These are phyloP conservation scores for Synanthedon andrenaeformis DNA, from an alignment of 2,888 invertebrate species.

Conservation along the genomic window DNA sequence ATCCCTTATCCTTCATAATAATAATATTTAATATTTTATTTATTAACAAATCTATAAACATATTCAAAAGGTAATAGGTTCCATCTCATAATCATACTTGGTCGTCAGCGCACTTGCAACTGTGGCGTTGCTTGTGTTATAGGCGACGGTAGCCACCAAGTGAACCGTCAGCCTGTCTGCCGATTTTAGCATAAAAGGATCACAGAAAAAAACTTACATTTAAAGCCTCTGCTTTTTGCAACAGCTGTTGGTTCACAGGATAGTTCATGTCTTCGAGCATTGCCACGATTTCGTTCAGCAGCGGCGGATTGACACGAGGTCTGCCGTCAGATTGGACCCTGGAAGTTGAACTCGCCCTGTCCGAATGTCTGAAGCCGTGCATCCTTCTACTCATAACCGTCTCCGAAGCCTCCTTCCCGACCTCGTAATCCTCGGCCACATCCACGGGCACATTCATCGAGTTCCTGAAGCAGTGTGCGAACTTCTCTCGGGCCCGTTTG, in stretches of 20 bases:
- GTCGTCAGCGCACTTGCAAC: too few species aligned
- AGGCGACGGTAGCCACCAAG: too few species aligned
- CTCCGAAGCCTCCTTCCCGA: conserved; percentile 51
- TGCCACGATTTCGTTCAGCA: conserved; percentile 77
- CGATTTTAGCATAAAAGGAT: too few species aligned
- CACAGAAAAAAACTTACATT: conserved; percentile 27
- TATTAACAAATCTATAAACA: too few species aligned
- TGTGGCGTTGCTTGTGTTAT: too few species aligned
- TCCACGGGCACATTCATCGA: conserved; percentile 41
- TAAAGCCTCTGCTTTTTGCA: conserved; percentile 57
- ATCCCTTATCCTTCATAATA: too few species aligned
- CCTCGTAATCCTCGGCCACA: conserved; percentile 46
- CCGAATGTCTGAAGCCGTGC: conserved; percentile 19
- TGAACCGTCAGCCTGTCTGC: too few species aligned
- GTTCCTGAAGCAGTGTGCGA: conserved; percentile 63
- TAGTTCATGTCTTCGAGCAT: conserved; percentile 75
- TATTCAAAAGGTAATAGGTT: too few species aligned
- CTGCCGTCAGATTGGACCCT: conserved; percentile 54
- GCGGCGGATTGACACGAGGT: conserved; percentile 73
- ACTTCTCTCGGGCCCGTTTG: conserved; percentile 81
- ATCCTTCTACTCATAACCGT: conserved; percentile 35
- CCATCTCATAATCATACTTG: too few species aligned
- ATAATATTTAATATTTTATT: too few species aligned
- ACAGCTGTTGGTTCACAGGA: conserved; percentile 58
- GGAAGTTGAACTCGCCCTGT: conserved; percentile 34